Conservation (phyloP, 1,140 invertebrate species). For the Chionoecetes opilio region DNA sequence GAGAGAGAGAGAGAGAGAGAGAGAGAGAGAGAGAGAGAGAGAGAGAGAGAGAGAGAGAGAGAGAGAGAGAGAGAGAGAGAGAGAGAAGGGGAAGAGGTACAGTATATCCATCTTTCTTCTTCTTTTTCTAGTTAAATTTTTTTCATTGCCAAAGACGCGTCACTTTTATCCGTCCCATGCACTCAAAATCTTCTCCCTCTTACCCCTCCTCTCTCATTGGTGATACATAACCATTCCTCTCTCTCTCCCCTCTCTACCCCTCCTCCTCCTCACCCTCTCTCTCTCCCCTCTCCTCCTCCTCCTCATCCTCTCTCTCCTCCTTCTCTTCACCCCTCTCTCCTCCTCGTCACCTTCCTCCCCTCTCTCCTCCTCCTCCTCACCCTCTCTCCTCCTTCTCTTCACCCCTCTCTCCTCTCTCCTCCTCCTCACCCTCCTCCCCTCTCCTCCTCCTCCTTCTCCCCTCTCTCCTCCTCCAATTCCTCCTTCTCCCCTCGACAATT, state of each 20-base stretch:
- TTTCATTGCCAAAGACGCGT: too few relatives aligned
- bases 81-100: not conserved
- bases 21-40: slow-evolving; percentile 38
- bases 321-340: not conserved
- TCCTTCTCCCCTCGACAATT: slow-evolving; percentile 10
- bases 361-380: not conserved
- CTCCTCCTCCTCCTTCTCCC: not conserved
- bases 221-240: not conserved
- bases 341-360: not conserved
- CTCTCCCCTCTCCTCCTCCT: not conserved
- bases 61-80: not conserved
- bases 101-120: not conserved
- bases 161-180: too few relatives aligned
- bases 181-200: not conserved
- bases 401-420: not conserved
- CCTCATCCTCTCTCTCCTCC: not conserved
- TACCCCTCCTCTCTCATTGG: not conserved
- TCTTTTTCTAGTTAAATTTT: not conserved
- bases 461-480: not conserved
- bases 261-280: not conserved
- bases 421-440: not conserved
- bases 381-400: not conserved
- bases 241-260: not conserved
- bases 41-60: slow-evolving; percentile 2
- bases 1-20: slow-evolving; percentile 40